Evolutionary conservation across 2,888 invertebrate genomes (phyloP), one percentile per base, ranked within the genome.

Genomic region (Saturnia pavonia): DNA sequence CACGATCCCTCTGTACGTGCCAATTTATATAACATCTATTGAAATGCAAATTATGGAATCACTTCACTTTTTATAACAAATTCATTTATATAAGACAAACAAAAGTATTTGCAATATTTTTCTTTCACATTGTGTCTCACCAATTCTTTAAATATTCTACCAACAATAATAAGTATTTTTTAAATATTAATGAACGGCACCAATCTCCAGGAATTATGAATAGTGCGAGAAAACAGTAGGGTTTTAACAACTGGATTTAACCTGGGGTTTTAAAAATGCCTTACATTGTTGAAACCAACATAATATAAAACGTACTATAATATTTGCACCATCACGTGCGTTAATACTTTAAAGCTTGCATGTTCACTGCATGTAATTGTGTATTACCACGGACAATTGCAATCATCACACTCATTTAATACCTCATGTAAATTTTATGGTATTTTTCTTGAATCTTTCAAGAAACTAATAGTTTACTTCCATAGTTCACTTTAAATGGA

Each of bases 291-390:
- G 11, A 60, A 25, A 12, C 27, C 27, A 25, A 60, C 27, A 12
- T 60, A 22, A 25, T 25, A 25, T 57, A 25, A 34, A 34, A 34
- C n/a, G 6, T 34, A 34, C 34, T 57, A 57, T 25, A 57, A 40
- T 65, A n/a, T 65, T 69, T 77, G 77, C 76, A 74, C 48, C 77
- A 75, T 80, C 77, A 80, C 74, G 75, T 76, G 74, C 77, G 75
- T 73, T 74, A 78, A 74, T 72, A 72, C 40, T 74, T 73, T 74
- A 72, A 75, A 74, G 75, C 72, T 74, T 74, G 85, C 85, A 85
- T 84, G 85, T 77, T 82, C 80, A 81, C 76, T 74, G 85, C 85
- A 84, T 79, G 84, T 84, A 77, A 83, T 80, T 83, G 69, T 74
- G 69, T 75, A 67, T 75, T 75, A 77, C 75, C 68, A 40, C 40